Conservation (phyloP, 2,797 vertebrate species). For the Karalla daura region DNA sequence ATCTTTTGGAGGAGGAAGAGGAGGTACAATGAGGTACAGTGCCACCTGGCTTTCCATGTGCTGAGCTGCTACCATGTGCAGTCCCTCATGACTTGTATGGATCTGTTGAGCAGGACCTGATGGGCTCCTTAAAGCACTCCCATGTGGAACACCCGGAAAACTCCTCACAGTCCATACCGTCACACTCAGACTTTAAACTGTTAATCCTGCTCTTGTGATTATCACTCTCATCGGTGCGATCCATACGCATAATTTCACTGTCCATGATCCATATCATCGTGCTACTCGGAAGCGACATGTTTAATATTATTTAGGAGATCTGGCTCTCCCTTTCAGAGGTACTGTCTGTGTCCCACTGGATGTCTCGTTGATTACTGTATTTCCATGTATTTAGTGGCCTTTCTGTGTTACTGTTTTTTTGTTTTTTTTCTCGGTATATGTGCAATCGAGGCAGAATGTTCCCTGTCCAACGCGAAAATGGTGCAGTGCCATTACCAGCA, state of each 20-base stretch:
- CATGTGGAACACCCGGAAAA: slow-evolving; percentile 80
- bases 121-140: slow-evolving; percentile 75
- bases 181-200: slow-evolving; percentile 80
- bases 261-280: slow-evolving; percentile 64
- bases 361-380: slow-evolving; percentile 77
- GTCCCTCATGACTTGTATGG: slow-evolving; percentile 73
- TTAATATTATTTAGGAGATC: slow-evolving; percentile 62
- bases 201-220: slow-evolving; percentile 76
- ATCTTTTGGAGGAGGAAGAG: slow-evolving; percentile 71
- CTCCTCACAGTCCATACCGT: slow-evolving; percentile 71
- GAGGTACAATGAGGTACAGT: slow-evolving; percentile 75
- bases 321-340: slow-evolving; percentile 68
- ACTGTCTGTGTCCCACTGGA: slow-evolving; percentile 77
- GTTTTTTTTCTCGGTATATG: slow-evolving; percentile 70
- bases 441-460: slow-evolving; percentile 81
- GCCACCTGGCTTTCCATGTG: slow-evolving; percentile 79
- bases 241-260: slow-evolving; percentile 60
- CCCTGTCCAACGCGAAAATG: slow-evolving; percentile 64
- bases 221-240: slow-evolving; percentile 70
- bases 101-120: slow-evolving; percentile 73
- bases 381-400: slow-evolving; percentile 83
- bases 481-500: slow-evolving; percentile 80
- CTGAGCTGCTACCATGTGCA: slow-evolving; percentile 77
- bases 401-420: slow-evolving; percentile 77
- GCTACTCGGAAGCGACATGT: slow-evolving; percentile 64